Percentiles rank a stretch among this genome's conserved stretches.
Conservation (phyloP, 2,113 vertebrate species). For the Ictidomys tridecemlineatus region DNA sequence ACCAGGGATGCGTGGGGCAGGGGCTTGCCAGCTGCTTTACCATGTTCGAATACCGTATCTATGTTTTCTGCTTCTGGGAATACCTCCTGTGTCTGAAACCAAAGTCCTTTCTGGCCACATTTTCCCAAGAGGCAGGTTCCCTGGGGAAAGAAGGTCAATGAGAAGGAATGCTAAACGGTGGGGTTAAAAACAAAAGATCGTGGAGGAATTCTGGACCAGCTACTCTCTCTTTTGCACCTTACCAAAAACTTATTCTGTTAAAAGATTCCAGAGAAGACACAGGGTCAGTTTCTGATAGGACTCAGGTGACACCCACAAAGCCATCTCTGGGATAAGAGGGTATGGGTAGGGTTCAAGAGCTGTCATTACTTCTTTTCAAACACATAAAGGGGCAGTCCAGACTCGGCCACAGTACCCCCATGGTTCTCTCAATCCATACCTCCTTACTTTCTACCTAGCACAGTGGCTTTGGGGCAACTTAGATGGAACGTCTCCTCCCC, state of each 20-base stretch:
- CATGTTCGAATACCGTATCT: not conserved
- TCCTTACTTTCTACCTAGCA: not conserved
- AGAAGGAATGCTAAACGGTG: too few species aligned
- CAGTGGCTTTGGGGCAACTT: not conserved
- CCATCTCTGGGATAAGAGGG: not conserved
- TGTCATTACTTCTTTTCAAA: not conserved
- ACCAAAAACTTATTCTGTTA: not conserved
- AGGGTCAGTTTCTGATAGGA: not conserved
- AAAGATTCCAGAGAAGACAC: not conserved
- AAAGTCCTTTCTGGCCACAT: not conserved
- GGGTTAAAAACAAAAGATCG: constrained; percentile 2
- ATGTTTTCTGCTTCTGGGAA: constrained; percentile 30
- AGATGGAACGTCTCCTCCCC: not conserved
- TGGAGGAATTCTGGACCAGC: not conserved
- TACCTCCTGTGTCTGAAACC: not conserved
- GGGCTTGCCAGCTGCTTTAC: not conserved
- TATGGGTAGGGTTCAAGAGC: not conserved
- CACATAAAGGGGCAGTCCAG: not conserved
- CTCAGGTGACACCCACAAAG: not conserved
- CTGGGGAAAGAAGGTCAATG: not conserved
- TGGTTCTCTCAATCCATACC: not conserved
- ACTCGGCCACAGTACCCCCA: too few species aligned
- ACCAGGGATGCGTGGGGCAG: not conserved
- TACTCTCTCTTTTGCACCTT: not conserved
- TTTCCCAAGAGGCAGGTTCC: not conserved